These are phyloP conservation scores for Tricholaema leucomelas DNA, from an alignment of 2,113 vertebrate genomes.

Conservation along the genomic window DNA sequence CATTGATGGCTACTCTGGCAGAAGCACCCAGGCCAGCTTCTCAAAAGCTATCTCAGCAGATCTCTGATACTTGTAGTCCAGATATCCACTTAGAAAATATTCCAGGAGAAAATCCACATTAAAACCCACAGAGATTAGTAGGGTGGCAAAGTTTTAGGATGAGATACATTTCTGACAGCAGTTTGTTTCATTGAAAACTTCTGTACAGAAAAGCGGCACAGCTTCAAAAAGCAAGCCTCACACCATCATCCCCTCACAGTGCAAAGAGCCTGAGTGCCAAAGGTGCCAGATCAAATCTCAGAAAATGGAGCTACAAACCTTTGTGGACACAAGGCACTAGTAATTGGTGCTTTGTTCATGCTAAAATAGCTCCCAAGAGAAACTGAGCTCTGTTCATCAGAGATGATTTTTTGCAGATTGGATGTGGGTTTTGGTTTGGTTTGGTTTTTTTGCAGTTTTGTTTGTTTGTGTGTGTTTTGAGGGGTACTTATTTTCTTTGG, in stretches of 20 bases:
- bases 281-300: not conserved
- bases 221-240: not conserved
- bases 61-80: not conserved
- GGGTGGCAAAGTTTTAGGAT: not conserved
- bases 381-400: not conserved
- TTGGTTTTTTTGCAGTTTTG: too few species aligned
- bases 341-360: not conserved
- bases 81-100: not conserved
- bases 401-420: not conserved
- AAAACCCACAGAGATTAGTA: not conserved
- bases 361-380: not conserved
- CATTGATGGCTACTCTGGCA: not conserved
- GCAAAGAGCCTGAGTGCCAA: not conserved
- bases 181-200: not conserved
- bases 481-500: not conserved
- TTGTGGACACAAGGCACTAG: not conserved
- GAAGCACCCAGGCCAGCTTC: not conserved
- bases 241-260: not conserved
- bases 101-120: not conserved
- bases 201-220: not conserved
- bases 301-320: not conserved
- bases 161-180: not conserved
- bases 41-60: not conserved
- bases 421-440: too few species aligned
- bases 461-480: too few species aligned